Percentiles rank a stretch among this genome's conserved stretches.
Conservation (phyloP, 2,888 invertebrate species). For the Papilio gigon region DNA sequence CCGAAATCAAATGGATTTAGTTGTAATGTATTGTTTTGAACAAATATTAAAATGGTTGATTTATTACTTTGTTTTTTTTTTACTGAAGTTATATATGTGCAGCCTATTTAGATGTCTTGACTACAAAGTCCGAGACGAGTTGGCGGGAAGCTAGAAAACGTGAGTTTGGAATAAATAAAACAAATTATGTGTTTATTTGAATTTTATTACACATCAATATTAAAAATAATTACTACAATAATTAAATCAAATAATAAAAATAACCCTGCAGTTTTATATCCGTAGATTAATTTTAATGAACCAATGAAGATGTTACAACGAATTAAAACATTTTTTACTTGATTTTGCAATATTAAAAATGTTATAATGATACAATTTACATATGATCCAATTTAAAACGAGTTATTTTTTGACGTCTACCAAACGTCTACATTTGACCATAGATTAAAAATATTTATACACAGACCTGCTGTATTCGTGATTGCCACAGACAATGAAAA, state of each 20-base stretch:
- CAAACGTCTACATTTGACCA: background rate
- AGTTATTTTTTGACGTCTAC: background rate
- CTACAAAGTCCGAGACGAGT: no score
- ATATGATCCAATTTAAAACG: background rate
- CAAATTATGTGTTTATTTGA: background rate
- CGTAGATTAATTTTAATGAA: constrained; percentile 4
- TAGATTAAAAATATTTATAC: background rate
- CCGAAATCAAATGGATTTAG: constrained; percentile 33
- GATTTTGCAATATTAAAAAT: no score
- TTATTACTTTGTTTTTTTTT: constrained; percentile 50
- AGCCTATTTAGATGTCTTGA: no score
- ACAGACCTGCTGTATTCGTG: constrained; percentile 7
- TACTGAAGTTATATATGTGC: background rate
- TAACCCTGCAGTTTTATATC: constrained; percentile 7
- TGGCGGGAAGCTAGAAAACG: no score
- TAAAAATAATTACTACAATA: constrained; percentile 10
- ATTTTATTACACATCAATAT: constrained; percentile 3
- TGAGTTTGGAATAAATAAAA: background rate
- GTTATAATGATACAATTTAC: no score
- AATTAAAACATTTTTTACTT: no score
- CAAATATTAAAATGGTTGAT: constrained; percentile 59
- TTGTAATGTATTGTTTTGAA: constrained; percentile 56
- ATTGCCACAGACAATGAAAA: background rate
- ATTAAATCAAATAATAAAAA: constrained; percentile 8
- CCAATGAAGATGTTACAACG: background rate